Base-by-base conservation (phyloP, 2,888 invertebrate genomes). In the Colletes collaris region DNA sequence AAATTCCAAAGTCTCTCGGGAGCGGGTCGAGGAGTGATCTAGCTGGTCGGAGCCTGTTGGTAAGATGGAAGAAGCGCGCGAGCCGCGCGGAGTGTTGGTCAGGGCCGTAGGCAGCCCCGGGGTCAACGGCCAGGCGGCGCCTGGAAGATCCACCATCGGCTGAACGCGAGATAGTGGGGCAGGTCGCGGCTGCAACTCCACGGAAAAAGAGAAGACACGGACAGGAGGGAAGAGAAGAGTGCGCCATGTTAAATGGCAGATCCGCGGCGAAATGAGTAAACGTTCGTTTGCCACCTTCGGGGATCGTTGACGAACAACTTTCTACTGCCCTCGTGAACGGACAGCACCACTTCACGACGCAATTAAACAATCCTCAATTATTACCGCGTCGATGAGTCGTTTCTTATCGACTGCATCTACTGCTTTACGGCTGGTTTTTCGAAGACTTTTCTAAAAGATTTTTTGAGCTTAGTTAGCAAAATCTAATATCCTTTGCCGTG, bases 101-200 rank as follows among this genome's bases (percentile, higher is more conserved):
- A 87, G 87, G 87, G 87, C 87, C 83, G 87, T 65, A 74, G 75
- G 83, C 76, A 75, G 85, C 70, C 71, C 76, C 82, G 87, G 88
- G 92, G 92, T 93, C 92, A 93, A 92, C 88, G 92, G 81, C 92
- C 92, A 92, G 89, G 89, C 90, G 91, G 91, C 92, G 92, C 92
- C 92, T 90, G 75, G 73, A 88, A 91, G 90, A 91, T 90, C 90
- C 90, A 66, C 68, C 72, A 68, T 79, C 81, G 71, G 59, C 16
- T 52, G 70, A 69, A 78, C 84, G 84, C 78, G 83, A 82, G 78
- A 90, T 90, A 92, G 92, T 92, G 91, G 90, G 92, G 92, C 91
- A 92, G 92, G 92, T 92, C 92, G 91, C 85, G 92, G 82, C 79
- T 83, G 79, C 66, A 81, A 82, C 81, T 75, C 65, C 76, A 76